Evolutionary conservation across 2,797 vertebrate species (phyloP), one percentile per base, ranked within the genome.

Genomic region (Mastacembelus armatus): DNA sequence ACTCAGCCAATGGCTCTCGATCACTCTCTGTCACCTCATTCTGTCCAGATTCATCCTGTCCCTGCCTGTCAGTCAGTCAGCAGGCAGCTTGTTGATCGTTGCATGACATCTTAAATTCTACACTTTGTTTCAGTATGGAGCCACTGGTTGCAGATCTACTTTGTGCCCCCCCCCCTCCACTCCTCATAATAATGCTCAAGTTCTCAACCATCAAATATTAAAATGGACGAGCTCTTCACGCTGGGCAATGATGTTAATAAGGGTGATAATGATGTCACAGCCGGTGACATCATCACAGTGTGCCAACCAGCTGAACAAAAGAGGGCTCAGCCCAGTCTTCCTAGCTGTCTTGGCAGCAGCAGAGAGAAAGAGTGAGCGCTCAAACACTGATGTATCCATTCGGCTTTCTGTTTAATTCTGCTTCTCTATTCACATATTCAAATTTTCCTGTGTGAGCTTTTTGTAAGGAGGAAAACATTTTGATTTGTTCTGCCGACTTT

Each of bases 401-500:
- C 69, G 78, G 86, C 86, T 88, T 80, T 83, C 76, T 70, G 82
- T 89, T 85, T 82, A 87, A 89, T 90, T 90, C 85, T 77, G 77
- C 66, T 65, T 66, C 79, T 79, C 79, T 82, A 76, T 92, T 91
- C 88, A 87, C 86, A 85, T 91, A 90, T 92, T 92, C 69, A 89
- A 85, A 91, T 91, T 85, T 89, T 65, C 79, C 78, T 64, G 54
- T 80, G 80, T 83, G 84, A 88, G 85, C 85, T 60, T 88, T n/a
- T 86, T 87, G 85, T 89, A 77, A 81, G 79, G 82, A 73, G 76
- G 76, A 85, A 89, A 89, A 88, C 82, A 88, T 90, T 89, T 85
- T 77, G 85, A 90, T 92, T 93, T 88, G 90, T 92, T 92, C 91
- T 90, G 91, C 88, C 71, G 80, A 89, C 91, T 93, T 92, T 89